Percentiles rank a stretch among this genome's conserved stretches.
phyloP scores from a whole-genome alignment of 2,888 invertebrate species.

The Ornithoptera alexandrae region DNA sequence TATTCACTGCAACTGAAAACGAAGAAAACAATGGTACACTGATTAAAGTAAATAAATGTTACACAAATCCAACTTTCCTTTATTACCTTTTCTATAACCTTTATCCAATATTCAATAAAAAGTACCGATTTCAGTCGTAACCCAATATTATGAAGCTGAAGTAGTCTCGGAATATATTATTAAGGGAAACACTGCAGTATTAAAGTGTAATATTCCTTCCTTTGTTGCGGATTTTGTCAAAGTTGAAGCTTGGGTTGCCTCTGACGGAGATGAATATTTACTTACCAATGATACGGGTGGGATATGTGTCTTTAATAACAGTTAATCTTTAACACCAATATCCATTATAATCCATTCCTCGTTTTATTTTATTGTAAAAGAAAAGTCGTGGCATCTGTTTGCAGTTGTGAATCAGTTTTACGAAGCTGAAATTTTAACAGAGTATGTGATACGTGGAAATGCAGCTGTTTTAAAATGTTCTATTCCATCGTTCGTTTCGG shows the following conservation, averaged over 20 bases:
- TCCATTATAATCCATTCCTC: slow-evolving; percentile 22
- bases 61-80: slow-evolving; percentile 27
- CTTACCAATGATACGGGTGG: slow-evolving; percentile 87
- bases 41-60: slow-evolving; percentile 23
- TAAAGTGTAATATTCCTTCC: slow-evolving; percentile 94
- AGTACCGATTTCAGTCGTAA: slow-evolving; percentile 84
- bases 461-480: slow-evolving; percentile 93
- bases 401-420: slow-evolving; percentile 90
- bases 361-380: neutral
- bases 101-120: slow-evolving; percentile 24
- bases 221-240: slow-evolving; percentile 95
- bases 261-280: slow-evolving; percentile 84
- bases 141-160: slow-evolving; percentile 93
- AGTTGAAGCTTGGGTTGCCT: slow-evolving; percentile 89
- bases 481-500: slow-evolving; percentile 94
- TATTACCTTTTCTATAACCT: slow-evolving; percentile 7
- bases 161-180: slow-evolving; percentile 94
- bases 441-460: slow-evolving; percentile 94
- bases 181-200: slow-evolving; percentile 90
- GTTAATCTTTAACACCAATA: slow-evolving; percentile 16
- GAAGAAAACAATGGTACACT: slow-evolving; percentile 59
- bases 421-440: slow-evolving; percentile 92
- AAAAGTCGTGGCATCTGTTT: slow-evolving; percentile 35
- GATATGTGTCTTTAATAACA: slow-evolving; percentile 23
- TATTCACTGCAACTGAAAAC: slow-evolving; percentile 57